Conservation (phyloP, 2,888 invertebrate genomes). For the Diploptera punctata region DNA sequence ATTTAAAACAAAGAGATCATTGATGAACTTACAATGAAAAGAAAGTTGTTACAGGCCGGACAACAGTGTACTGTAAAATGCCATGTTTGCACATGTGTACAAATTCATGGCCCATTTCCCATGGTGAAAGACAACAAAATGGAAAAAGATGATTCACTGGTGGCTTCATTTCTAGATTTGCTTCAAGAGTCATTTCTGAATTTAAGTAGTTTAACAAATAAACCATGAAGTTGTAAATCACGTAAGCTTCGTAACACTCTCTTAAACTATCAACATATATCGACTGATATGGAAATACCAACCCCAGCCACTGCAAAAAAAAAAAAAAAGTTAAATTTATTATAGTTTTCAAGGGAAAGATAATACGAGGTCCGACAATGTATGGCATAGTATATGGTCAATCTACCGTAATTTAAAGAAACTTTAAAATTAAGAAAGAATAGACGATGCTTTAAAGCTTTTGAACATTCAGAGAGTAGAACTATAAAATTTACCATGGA, state of each 20-base stretch:
- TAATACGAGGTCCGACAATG: too few relatives aligned
- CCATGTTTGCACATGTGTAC: constrained; percentile 96
- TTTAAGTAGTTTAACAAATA: constrained; percentile 91
- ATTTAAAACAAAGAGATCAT: too few relatives aligned
- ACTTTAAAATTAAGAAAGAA: too few relatives aligned
- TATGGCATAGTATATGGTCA: too few relatives aligned
- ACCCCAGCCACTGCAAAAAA: constrained; percentile 77
- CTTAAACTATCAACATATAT: constrained; percentile 92
- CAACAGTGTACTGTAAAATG: constrained; percentile 92
- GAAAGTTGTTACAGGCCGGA: constrained; percentile 87
- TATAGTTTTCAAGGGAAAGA: too few relatives aligned
- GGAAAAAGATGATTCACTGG: constrained; percentile 92
- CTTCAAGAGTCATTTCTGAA: constrained; percentile 84
- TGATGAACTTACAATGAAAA: constrained; percentile 79
- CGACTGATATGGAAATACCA: constrained; percentile 84
- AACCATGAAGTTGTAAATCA: constrained; percentile 97
- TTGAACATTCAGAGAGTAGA: too few relatives aligned
- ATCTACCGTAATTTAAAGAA: too few relatives aligned
- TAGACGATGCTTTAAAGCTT: too few relatives aligned
- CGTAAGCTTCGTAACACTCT: constrained; percentile 98
- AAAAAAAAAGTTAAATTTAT: too few relatives aligned
- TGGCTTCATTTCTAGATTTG: constrained; percentile 78
- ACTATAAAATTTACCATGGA: too few relatives aligned
- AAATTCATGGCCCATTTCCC: constrained; percentile 93
- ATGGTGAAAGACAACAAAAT: constrained; percentile 87